These are phyloP conservation scores for Anomalospiza imberbis DNA, from an alignment of 2,797 vertebrate species.

Conservation along the genomic window DNA sequence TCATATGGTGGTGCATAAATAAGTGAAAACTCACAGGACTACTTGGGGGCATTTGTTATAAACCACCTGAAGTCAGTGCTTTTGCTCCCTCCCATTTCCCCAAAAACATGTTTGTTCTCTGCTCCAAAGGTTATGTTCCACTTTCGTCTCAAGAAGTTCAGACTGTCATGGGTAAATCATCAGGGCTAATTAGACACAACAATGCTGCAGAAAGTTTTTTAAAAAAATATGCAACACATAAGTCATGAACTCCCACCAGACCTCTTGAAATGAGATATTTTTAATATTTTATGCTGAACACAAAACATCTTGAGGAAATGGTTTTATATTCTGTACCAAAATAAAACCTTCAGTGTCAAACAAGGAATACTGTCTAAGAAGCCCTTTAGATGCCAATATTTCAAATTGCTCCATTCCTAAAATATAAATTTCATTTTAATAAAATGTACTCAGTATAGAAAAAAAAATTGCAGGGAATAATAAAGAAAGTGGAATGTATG, in stretches of 20 bases:
- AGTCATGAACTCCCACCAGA: slow-evolving; percentile 77
- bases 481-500: background rate
- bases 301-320: slow-evolving; percentile 75
- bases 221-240: slow-evolving; percentile 64
- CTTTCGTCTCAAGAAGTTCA: slow-evolving; percentile 68
- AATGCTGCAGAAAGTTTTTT: slow-evolving; percentile 42
- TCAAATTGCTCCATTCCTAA: slow-evolving; percentile 3
- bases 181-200: slow-evolving; percentile 73
- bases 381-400: slow-evolving; percentile 28
- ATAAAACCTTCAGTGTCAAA: slow-evolving; percentile 67
- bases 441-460: background rate
- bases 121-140: slow-evolving; percentile 49
- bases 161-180: slow-evolving; percentile 71
- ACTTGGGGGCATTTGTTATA: slow-evolving; percentile 57
- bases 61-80: slow-evolving; percentile 38
- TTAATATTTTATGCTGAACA: slow-evolving; percentile 78
- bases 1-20: slow-evolving; percentile 69
- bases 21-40: slow-evolving; percentile 62
- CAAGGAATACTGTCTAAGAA: slow-evolving; percentile 22
- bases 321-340: slow-evolving; percentile 69
- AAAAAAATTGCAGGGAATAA: background rate
- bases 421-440: slow-evolving; percentile 20
- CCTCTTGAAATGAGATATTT: slow-evolving; percentile 74
- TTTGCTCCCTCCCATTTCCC: background rate
- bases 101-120: slow-evolving; percentile 51